phyloP scores from a whole-genome alignment of 2,797 vertebrate species.

The Oreortyx pictus region DNA sequence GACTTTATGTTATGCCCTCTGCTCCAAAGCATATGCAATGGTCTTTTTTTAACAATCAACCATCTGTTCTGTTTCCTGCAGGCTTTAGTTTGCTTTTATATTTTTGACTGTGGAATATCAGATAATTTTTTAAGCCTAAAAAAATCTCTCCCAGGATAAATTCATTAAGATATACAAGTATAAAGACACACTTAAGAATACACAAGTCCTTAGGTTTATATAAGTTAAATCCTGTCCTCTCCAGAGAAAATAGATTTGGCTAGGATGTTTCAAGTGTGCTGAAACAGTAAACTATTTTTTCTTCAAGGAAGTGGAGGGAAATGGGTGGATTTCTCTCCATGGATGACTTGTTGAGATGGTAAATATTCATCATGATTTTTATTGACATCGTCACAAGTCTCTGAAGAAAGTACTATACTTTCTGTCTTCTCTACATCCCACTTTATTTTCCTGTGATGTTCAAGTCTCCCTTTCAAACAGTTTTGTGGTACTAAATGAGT shows the following conservation, averaged over 20 bases:
- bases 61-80: slow-evolving; percentile 26
- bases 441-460: neutral
- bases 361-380: neutral
- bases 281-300: neutral
- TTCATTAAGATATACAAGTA: slow-evolving; percentile 7
- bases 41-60: slow-evolving; percentile 16
- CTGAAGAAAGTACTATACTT: neutral
- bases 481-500: neutral
- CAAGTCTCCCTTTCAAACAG: neutral
- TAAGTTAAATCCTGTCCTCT: neutral
- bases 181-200: neutral
- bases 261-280: neutral
- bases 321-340: neutral
- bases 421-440: neutral
- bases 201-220: neutral
- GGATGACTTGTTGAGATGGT: neutral
- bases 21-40: neutral
- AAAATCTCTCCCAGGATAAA: neutral
- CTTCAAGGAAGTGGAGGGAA: neutral
- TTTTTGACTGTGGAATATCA: slow-evolving; percentile 19
- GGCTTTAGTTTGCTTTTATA: slow-evolving; percentile 29
- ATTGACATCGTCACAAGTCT: neutral
- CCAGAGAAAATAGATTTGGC: neutral
- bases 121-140: slow-evolving; percentile 28
- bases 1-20: neutral